phyloP scores from a whole-genome alignment of 2,797 vertebrate genomes.

The Pantherophis vulpinus region DNA sequence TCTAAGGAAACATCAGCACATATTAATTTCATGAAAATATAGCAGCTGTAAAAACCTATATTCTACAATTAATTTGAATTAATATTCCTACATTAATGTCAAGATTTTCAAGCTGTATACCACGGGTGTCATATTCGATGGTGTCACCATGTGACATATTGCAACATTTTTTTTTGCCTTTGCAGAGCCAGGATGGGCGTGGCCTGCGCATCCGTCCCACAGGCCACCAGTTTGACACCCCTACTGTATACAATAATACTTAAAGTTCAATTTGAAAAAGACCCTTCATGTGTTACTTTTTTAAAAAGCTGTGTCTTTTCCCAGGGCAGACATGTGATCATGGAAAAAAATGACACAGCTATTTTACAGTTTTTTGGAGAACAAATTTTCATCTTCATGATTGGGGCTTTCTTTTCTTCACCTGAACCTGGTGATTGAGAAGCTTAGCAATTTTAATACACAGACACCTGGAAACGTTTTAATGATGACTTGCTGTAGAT shows the following conservation, averaged over 20 bases:
- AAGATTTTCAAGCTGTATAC: not conserved
- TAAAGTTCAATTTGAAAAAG: not conserved
- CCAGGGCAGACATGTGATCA: not conserved
- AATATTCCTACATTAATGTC: constrained; percentile 55
- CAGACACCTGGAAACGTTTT: constrained; percentile 34
- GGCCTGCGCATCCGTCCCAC: no score
- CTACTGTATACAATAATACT: not conserved
- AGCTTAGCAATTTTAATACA: constrained; percentile 42
- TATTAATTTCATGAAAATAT: not conserved
- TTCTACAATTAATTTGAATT: constrained; percentile 35
- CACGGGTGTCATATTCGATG: not conserved
- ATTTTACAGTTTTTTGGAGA: constrained; percentile 57
- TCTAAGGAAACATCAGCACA: not conserved
- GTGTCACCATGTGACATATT: no score
- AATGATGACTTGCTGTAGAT: constrained; percentile 22
- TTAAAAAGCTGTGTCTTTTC: not conserved
- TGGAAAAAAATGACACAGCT: not conserved
- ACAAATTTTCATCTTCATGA: constrained; percentile 52
- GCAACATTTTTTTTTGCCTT: no score
- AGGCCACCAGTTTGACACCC: no score
- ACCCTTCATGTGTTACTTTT: not conserved
- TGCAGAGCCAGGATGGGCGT: no score
- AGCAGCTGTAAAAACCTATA: not conserved
- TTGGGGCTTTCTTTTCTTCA: constrained; percentile 35
- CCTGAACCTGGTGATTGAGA: constrained; percentile 19